Evolutionary conservation across 2,888 invertebrate genomes (phyloP).

Genomic region (Cerastoderma edule): DNA sequence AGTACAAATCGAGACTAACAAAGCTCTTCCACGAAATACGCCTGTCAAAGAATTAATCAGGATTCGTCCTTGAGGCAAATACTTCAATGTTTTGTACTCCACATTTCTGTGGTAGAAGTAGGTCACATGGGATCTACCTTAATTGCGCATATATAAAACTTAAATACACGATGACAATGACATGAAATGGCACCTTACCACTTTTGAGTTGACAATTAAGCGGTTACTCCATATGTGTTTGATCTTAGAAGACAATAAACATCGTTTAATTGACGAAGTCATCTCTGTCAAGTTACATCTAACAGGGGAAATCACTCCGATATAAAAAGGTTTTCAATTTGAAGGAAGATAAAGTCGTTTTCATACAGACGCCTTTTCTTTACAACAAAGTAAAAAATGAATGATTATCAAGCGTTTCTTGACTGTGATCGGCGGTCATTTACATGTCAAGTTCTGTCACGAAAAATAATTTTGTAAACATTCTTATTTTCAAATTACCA

Average conservation of each 20-base stretch:
- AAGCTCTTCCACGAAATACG: no score
- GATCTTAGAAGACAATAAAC: neutral
- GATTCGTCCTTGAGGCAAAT: no score
- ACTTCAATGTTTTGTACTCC: no score
- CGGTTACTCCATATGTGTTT: neutral
- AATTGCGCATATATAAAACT: no score
- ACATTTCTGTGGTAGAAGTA: no score
- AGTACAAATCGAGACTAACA: no score
- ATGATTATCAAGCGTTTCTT: conserved; percentile 4
- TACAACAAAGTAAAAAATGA: no score
- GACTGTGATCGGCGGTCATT: conserved; percentile 1
- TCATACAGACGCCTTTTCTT: conserved; percentile 10
- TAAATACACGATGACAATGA: neutral
- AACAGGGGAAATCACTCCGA: conserved; percentile 12
- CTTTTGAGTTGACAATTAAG: neutral
- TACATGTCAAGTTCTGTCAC: conserved; percentile 13
- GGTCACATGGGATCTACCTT: no score
- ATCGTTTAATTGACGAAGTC: conserved; percentile 12
- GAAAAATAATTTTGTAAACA: conserved; percentile 7
- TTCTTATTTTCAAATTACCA: neutral
- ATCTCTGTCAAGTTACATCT: neutral
- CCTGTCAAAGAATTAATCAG: no score
- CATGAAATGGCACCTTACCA: neutral
- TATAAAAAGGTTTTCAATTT: neutral
- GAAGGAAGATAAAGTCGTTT: neutral